Conservation (phyloP, 2,797 vertebrate genomes). For the Acropternis orthonyx region DNA sequence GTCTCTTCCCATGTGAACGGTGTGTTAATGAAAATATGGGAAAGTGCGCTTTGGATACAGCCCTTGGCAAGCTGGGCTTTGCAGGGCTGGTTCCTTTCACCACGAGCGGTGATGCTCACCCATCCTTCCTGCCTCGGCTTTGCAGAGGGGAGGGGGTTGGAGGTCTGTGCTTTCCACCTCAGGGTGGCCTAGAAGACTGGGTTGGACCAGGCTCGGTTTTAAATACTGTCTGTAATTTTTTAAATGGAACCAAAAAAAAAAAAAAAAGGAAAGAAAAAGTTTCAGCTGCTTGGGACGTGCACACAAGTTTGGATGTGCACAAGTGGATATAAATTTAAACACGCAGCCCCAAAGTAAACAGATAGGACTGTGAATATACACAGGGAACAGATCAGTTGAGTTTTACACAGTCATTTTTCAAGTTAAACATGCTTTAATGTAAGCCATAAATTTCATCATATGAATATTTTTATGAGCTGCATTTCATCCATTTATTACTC, state of each 20-base stretch:
- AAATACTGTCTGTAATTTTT: neutral
- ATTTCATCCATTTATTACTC: conserved; percentile 63
- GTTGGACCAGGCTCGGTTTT: neutral
- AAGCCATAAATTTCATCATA: conserved; percentile 67
- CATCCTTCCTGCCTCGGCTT: neutral
- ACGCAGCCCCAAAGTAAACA: conserved; percentile 52
- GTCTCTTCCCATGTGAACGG: neutral
- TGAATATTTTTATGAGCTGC: conserved; percentile 67
- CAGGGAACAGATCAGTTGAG: conserved; percentile 45
- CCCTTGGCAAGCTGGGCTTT: neutral
- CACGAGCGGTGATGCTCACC: accelerated
- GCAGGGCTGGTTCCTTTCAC: neutral
- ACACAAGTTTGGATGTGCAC: neutral
- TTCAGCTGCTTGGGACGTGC: neutral
- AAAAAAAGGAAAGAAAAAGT: neutral
- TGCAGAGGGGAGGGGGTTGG: neutral
- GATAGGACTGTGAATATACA: conserved; percentile 33
- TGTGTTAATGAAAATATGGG: neutral
- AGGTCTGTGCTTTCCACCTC: neutral
- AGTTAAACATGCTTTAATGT: conserved; percentile 56
- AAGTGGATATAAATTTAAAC: conserved; percentile 50
- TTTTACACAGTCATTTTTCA: conserved; percentile 55
- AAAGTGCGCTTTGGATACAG: neutral
- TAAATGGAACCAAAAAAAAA: no score
- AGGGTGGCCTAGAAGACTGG: neutral